phyloP scores from a whole-genome alignment of 2,113 vertebrate species.

The Bujurquina vittata region DNA sequence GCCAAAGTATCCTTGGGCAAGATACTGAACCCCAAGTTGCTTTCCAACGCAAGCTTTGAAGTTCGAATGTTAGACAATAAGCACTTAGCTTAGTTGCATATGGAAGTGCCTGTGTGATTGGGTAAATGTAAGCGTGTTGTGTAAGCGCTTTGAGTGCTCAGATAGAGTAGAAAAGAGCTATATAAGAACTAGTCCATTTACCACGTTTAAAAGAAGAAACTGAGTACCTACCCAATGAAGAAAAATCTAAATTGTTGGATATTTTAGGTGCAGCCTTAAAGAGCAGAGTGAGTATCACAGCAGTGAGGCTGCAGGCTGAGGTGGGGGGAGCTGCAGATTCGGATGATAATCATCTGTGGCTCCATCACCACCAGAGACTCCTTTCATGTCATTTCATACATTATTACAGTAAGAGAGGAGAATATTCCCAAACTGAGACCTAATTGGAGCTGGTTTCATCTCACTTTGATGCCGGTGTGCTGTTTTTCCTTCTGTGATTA shows the following conservation, averaged over 20 bases:
- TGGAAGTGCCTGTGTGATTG: too few relatives aligned
- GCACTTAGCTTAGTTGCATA: too few relatives aligned
- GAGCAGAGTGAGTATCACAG: background rate
- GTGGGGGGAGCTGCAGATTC: background rate
- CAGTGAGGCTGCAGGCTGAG: background rate
- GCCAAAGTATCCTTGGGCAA: too few relatives aligned
- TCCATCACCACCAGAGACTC: background rate
- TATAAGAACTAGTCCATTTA: too few relatives aligned
- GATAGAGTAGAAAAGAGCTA: too few relatives aligned
- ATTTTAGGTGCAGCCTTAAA: background rate
- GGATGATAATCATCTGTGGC: background rate
- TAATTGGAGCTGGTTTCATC: background rate
- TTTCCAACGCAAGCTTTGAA: too few relatives aligned
- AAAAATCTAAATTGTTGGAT: background rate
- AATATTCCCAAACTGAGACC: constrained; percentile 1
- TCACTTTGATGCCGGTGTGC: background rate
- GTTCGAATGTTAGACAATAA: too few relatives aligned
- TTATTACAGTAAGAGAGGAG: background rate
- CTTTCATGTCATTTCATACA: constrained; percentile 7
- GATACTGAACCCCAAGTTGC: too few relatives aligned
- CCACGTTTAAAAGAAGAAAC: background rate
- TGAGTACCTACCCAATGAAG: background rate
- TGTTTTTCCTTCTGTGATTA: constrained; percentile 5
- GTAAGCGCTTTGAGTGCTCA: too few relatives aligned
- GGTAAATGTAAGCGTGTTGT: too few relatives aligned